Base-by-base conservation (phyloP, 2,797 vertebrate species). In the Varecia variegata region DNA sequence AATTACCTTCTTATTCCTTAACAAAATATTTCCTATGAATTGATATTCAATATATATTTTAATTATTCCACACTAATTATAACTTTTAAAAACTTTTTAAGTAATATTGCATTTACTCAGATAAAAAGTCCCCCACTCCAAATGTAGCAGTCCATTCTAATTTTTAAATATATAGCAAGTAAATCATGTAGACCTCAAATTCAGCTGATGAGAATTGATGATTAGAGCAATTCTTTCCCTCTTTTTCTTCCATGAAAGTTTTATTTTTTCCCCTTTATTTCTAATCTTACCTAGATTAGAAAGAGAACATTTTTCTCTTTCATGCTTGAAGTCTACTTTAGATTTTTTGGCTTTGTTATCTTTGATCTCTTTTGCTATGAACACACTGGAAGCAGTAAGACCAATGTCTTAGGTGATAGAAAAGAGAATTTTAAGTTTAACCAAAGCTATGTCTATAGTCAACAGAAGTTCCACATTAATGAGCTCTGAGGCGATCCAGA, bases 371-470 rank as follows among this genome's bases (percentile, higher is more conserved):
- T 47, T 62, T 27, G 67, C 83, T 62, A 70, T 47, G 90, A 88
- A 13, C 38, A 71, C 21, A 79, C 27, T 83, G 80, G 13, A 92
- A 68, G 32, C 58, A 92, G 15, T 65, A 85, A 96, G 52, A 47
- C 30, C 25, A 90, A 23, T 3, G 32, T 85, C 21, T 89, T 81
- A 83, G 52, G 23, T 83, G 25, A 60, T 12, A 71, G 40, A 54
- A 95, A 80, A 79, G 23, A 91, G 12, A n/a, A 67, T 81, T 97
- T 95, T 70, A 90, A 94, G 52, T 60, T 89, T 87, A 84, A 68
- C 52, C 43, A 91, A 80, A 96, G 32, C 23, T 58, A n/a, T 62
- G 40, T 71, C 27, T 79, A n/a, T 43, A 87, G 60, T 56, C 68
- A 93, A 81, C 21, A 52, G 52, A 96, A 45, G 5, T 25, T 87